A percentile compares a stretch with the other conserved stretches of the same genome.
Evolutionary conservation across 2,113 vertebrate species (phyloP).

Genomic region (Cinclus mexicanus): DNA sequence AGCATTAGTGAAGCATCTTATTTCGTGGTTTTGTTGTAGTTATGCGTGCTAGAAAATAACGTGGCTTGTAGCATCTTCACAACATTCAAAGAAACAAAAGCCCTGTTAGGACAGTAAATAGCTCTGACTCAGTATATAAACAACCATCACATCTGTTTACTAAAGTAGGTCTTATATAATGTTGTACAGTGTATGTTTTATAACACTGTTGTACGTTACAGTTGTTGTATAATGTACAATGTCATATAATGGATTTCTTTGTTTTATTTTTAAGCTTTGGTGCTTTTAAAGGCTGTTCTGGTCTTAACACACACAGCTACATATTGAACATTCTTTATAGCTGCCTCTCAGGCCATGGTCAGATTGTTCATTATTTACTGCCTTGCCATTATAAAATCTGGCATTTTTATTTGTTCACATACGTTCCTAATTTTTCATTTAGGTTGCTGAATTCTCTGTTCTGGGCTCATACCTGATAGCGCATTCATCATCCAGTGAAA

Average conservation of each 20-base stretch:
- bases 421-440: background rate
- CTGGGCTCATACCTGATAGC: background rate
- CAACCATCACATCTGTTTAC: background rate
- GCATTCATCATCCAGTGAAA: background rate
- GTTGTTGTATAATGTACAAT: background rate
- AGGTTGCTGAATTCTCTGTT: background rate
- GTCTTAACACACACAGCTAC: background rate
- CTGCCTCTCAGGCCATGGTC: rapidly evolving
- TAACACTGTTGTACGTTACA: background rate
- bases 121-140: background rate
- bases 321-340: background rate
- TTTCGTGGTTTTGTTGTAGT: background rate
- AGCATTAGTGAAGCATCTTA: background rate
- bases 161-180: background rate
- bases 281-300: background rate
- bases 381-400: background rate
- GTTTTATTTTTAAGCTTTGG: background rate
- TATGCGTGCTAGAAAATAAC: background rate
- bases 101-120: background rate
- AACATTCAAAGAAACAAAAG: background rate
- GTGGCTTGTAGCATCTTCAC: background rate
- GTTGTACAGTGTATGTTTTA: background rate
- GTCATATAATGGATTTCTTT: background rate
- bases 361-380: background rate
- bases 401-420: background rate